Evolutionary conservation across 2,113 vertebrate species (phyloP), one percentile per base, ranked within the genome.

Genomic region (Cryptomyrus ogoouensis): DNA sequence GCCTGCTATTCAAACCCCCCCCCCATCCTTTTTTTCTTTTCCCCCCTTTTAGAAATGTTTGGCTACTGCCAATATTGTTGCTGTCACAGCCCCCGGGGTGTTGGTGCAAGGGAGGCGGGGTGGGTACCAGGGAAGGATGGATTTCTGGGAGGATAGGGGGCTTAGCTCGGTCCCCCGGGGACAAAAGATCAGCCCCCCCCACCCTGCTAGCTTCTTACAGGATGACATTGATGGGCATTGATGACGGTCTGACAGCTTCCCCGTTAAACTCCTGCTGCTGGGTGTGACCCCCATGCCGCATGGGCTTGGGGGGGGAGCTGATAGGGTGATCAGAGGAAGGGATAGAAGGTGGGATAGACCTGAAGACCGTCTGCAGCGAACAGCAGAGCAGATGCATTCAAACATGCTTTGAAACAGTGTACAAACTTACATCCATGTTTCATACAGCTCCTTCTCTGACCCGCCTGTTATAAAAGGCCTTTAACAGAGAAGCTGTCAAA

Each of bases 51-150:
- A 93, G 90, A 90, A 92, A 90, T 91, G 91, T 93, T 93, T 93
- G 92, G 92, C 91, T 92, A 91, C 91, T 92, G 92, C 92, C 93
- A 93, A 92, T 92, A 93, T 93, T 92, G 93, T 93, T 92, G 91
- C 92, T 93, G 92, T 93, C 93, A 92, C 70, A 89, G 91, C 92
- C 92, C 92, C 93, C 83, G 83, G 92, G 91, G 92, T 88, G 84
- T 92, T 89, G 91, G 35, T 89, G 91, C 90, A 91, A 91, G 90
- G 92, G 92, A 77, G 35, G 70, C 27, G 31, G 70, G 70, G 70
- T 31, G 90, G 87, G 66, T 89, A 89, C 88, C 83, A 89, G 88
- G 90, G 88, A 88, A 89, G 91, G 91, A 74, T 88, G 89, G 88
- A 66, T 89, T 56, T 88, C 50, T 89, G 90, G 88, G 53, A 84